Evolutionary conservation across 2,797 vertebrate genomes (phyloP), one percentile per base, ranked within the genome.

Genomic region (Ciconia nigra): DNA sequence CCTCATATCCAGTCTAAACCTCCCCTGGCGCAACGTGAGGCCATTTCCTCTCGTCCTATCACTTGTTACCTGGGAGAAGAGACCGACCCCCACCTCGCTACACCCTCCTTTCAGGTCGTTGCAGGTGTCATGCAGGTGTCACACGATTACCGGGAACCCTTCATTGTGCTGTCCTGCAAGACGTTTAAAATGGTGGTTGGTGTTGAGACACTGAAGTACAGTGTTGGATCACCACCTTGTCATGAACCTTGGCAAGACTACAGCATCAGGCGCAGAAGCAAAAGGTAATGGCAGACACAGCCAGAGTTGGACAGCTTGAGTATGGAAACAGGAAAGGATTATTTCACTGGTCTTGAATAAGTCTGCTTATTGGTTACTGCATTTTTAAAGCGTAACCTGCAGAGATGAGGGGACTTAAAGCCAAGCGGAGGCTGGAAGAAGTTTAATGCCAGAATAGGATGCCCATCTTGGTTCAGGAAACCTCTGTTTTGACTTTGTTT

Each of bases 391-490:
- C 11, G 39, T 15, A 33, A 44, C 28, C 25, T 59, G 44, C 25
- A 51, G 47, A 57, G 25, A 21, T 28, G 19, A 74, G 7, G 6
- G 20, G 12, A 31, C 15, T 59, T 87, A 3, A 41, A 47, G 13
- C 33, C 2, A 22, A 15, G 3, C 0, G 0, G 37, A 37, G 18
- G 29, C 54, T 73, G 42, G 76, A 42, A 76, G n/a, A 70, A 9
- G 33, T 59, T 77, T 44, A 33, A 59, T 29, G 66, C 13, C 39
- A 69, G 31, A 62, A 44, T 0, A 10, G 12, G 52, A 67, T 52
- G 55, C 17, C 44, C 13, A n/a, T 7, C 20, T 29, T 20, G 14
- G 13, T 33, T 55, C 17, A 46, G 33, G 14, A 84, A 87, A 76
- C 29, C 25, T 39, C n/a, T n/a, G 49, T 4, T 55, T 33, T 28